phyloP scores from a whole-genome alignment of 2,113 vertebrate genomes.

The Etheostoma cragini region DNA sequence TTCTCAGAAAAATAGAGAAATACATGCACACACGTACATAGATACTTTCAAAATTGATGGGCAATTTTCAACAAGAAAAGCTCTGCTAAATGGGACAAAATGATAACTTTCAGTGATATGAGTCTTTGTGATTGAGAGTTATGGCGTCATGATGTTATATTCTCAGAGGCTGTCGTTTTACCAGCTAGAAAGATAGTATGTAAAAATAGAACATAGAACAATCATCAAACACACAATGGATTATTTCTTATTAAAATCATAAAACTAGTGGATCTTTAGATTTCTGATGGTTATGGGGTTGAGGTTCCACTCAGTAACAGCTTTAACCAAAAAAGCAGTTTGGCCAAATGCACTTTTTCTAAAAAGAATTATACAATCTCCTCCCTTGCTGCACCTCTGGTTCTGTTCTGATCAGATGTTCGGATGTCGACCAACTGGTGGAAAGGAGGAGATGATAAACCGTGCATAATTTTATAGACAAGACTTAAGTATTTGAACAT shows the following conservation, averaged over 20 bases:
- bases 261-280: background rate
- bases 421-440: too few species aligned
- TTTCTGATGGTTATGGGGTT: too few species aligned
- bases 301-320: too few species aligned
- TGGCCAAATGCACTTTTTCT: too few species aligned
- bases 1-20: background rate
- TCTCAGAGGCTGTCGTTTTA: background rate
- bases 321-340: too few species aligned
- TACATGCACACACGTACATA: background rate
- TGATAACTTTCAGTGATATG: conserved; percentile 48
- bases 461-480: too few species aligned
- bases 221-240: background rate
- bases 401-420: too few species aligned
- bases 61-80: conserved; percentile 48
- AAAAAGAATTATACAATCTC: too few species aligned
- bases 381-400: too few species aligned
- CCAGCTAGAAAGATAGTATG: background rate
- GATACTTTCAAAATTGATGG: conserved; percentile 26
- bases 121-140: conserved; percentile 44
- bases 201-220: background rate
- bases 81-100: conserved; percentile 53
- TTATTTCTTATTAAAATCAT: background rate
- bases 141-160: conserved; percentile 19
- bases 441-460: too few species aligned
- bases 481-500: too few species aligned